Conservation (phyloP, 2,888 invertebrate genomes). For the Liopterus haemorrhoidalis region DNA sequence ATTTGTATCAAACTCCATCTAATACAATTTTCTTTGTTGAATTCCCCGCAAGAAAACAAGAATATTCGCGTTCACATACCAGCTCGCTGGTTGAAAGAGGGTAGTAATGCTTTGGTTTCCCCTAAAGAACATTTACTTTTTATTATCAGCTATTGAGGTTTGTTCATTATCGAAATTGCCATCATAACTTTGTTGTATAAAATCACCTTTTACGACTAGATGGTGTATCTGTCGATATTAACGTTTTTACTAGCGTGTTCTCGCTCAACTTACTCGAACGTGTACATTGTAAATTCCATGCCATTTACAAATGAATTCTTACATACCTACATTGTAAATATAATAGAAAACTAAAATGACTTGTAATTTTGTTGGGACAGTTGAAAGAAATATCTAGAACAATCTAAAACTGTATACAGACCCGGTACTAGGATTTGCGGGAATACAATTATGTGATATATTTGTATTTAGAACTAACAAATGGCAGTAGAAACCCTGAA, state of each 20-base stretch:
- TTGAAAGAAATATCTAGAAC: too few species aligned
- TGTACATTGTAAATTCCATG: too few species aligned
- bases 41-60: background rate
- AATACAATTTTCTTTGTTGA: background rate
- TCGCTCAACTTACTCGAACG: too few species aligned
- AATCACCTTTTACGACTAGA: constrained; percentile 10
- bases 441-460: too few species aligned
- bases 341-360: too few species aligned
- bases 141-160: constrained; percentile 12
- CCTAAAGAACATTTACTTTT: constrained; percentile 17
- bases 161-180: constrained; percentile 18
- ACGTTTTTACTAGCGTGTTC: constrained; percentile 14
- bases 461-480: too few species aligned
- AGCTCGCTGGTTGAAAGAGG: background rate
- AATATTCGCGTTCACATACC: background rate
- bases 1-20: background rate
- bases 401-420: too few species aligned
- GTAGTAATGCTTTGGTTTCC: constrained; percentile 1
- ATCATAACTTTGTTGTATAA: constrained; percentile 16
- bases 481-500: too few species aligned
- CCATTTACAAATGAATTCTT: too few species aligned
- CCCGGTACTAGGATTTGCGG: too few species aligned
- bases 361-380: too few species aligned
- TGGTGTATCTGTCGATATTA: constrained; percentile 17
- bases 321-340: too few species aligned